Evolutionary conservation across 2,797 vertebrate species (phyloP), one percentile per base, ranked within the genome.

Genomic region (Salarias fasciatus): DNA sequence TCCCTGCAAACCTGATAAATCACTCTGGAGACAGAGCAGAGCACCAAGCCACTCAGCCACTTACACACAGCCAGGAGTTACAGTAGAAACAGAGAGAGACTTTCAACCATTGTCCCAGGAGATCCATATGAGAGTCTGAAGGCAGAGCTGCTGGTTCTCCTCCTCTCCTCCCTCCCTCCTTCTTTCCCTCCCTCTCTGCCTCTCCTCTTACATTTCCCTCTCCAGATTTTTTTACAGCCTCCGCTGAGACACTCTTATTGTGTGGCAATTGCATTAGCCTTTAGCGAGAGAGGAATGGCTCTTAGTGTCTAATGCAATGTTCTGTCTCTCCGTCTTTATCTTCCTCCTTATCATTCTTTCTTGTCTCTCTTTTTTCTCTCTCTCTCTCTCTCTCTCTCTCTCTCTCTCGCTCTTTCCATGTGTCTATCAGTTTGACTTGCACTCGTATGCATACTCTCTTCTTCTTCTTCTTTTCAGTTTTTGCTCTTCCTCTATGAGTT

Each of bases 241-340:
- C 91, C 83, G 49, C 83, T 81, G 86, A 92, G 91, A 91, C 86
- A 70, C 79, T 90, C 86, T 92, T 86, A 90, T 90, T 90, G 89
- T 90, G 86, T 90, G 86, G 86, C 90, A 91, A 92, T 93, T 91
- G 87, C 89, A 93, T 93, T 92, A 93, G 86, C 88, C 88, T 89
- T 89, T 85, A 88, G 84, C 79, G 63, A 82, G 85, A 82, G 45
- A 85, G 85, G 86, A 86, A 85, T 85, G 78, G 84, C 88, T 90
- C 86, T 90, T 86, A 89, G 88, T 85, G 87, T 83, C 84, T 92
- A 90, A 90, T 89, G 86, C 86, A 88, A 83, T 87, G 84, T 78
- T 86, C 82, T 79, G 75, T 84, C 79, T 85, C 73, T 78, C 69
- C 12, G 35, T 77, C 68, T 87, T 79, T 85, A 55, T 77, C 75